Conservation (phyloP, 2,113 vertebrate species). For the Lepisosteus osseus region DNA sequence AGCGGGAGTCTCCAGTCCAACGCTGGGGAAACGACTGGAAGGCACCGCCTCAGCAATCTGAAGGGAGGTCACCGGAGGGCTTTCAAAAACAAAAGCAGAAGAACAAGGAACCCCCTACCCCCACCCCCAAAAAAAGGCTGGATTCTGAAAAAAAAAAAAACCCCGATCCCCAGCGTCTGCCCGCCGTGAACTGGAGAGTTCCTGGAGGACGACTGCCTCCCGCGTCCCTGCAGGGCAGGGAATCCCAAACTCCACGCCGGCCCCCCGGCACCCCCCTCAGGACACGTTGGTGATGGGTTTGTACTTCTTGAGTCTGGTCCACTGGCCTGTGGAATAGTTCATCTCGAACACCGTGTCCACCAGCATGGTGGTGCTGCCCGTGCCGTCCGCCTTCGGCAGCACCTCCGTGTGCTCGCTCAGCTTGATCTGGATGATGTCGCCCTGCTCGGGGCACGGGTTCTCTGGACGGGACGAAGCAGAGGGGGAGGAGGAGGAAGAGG, state of each 20-base stretch:
- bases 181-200: no score
- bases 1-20: no score
- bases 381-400: conserved; percentile 90
- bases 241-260: conserved; percentile 6
- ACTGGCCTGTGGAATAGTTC: conserved; percentile 98
- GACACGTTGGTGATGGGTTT: conserved; percentile 94
- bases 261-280: conserved; percentile 52
- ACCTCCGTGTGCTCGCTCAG: conserved; percentile 95
- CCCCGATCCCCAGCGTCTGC: no score
- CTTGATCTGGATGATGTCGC: conserved; percentile 98
- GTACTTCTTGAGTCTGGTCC: conserved; percentile 98
- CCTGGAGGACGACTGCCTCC: no score
- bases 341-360: conserved; percentile 98
- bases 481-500: background rate
- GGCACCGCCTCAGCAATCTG: no score
- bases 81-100: no score
- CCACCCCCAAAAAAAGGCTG: no score
- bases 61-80: no score
- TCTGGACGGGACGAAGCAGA: conserved; percentile 62
- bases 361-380: conserved; percentile 96
- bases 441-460: conserved; percentile 97
- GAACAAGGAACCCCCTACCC: no score
- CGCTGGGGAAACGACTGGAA: no score
- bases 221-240: no score
- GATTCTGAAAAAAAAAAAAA: no score